These are phyloP conservation scores for Centropus bengalensis DNA, from an alignment of 2,113 vertebrate species.

Conservation along the genomic window DNA sequence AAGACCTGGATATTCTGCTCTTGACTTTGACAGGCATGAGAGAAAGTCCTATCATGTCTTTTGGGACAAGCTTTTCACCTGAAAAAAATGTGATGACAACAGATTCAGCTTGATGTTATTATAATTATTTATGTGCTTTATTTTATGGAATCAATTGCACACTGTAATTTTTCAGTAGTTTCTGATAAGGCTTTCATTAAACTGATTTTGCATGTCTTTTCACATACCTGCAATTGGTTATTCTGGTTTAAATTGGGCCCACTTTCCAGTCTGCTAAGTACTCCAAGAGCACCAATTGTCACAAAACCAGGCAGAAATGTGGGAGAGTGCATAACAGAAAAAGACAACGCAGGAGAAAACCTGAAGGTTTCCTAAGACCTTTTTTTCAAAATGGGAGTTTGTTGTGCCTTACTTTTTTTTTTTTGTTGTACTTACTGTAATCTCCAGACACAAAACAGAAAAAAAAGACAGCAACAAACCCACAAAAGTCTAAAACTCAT, in stretches of 20 bases:
- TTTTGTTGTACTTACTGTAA: not conserved
- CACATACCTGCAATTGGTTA: fast-evolving
- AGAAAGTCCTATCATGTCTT: not conserved
- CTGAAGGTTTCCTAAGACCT: not conserved
- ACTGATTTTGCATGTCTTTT: not conserved
- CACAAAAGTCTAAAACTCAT: not conserved
- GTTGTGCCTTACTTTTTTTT: not conserved
- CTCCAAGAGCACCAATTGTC: not conserved
- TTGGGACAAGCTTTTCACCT: not conserved
- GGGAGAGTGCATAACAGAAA: not conserved
- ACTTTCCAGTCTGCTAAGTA: not conserved
- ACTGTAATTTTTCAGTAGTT: not conserved
- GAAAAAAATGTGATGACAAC: not conserved
- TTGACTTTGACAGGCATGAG: not conserved
- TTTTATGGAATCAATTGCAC: not conserved
- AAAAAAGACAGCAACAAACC: too few relatives aligned
- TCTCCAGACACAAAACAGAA: not conserved
- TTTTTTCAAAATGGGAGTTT: not conserved
- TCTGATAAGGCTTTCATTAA: not conserved
- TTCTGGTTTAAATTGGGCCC: not conserved
- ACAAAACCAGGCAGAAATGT: not conserved
- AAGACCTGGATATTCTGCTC: not conserved
- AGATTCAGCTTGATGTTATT: not conserved
- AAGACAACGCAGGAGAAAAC: not conserved
- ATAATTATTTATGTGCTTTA: not conserved